Evolutionary conservation across 2,797 vertebrate genomes (phyloP).

Genomic region (Furcifer pardalis): DNA sequence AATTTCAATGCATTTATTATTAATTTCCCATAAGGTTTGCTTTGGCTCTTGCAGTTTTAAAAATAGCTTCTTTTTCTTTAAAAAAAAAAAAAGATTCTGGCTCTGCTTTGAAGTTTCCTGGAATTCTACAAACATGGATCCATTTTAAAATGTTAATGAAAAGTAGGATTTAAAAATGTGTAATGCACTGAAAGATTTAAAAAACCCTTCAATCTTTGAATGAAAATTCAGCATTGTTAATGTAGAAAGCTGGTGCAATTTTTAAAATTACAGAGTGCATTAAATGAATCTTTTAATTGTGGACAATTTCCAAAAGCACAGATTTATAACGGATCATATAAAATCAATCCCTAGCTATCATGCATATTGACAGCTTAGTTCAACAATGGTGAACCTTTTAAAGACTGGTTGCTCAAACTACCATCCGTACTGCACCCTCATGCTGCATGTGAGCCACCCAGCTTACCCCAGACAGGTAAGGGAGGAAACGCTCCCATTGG

Average conservation of each 20-base stretch:
- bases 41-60: conserved; percentile 69
- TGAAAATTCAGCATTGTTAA: conserved; percentile 3
- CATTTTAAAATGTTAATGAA: not conserved
- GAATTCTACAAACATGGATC: conserved; percentile 17
- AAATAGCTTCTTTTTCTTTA: conserved; percentile 61
- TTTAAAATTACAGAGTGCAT: conserved; percentile 10
- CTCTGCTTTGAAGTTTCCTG: conserved; percentile 44
- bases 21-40: conserved; percentile 64
- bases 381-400: too few relatives aligned
- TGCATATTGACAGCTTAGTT: not conserved
- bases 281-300: not conserved
- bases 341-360: not conserved
- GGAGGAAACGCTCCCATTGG: too few relatives aligned
- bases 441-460: too few relatives aligned
- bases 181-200: conserved; percentile 24
- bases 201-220: not conserved
- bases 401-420: too few relatives aligned
- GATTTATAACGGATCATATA: conserved; percentile 3
- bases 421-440: too few relatives aligned
- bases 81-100: conserved; percentile 46
- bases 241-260: conserved; percentile 11
- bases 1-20: conserved; percentile 68
- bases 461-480: too few relatives aligned
- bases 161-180: not conserved
- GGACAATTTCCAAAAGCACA: conserved; percentile 11